These are phyloP conservation scores for Drosophila anomelani DNA, from an alignment of 2,888 invertebrate genomes.

Conservation along the genomic window DNA sequence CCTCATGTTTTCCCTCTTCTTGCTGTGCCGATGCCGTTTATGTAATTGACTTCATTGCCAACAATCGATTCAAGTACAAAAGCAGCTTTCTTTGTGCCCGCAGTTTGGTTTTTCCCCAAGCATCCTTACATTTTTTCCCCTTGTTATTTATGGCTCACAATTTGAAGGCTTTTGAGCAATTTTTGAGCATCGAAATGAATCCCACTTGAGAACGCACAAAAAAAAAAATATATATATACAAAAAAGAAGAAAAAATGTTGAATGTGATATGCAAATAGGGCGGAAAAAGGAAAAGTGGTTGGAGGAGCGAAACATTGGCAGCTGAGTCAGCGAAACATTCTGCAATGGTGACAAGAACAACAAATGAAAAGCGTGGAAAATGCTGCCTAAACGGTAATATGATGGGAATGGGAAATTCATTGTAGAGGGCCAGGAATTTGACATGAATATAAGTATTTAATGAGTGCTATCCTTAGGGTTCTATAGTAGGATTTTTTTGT, in stretches of 20 bases:
- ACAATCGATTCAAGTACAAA: conserved; percentile 66
- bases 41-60: conserved; percentile 80
- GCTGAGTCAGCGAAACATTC: conserved; percentile 32
- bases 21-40: conserved; percentile 50
- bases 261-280: conserved; percentile 48
- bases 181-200: conserved; percentile 47
- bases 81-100: conserved; percentile 30
- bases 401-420: conserved; percentile 6
- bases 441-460: background rate
- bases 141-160: conserved; percentile 46
- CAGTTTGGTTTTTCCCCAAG: conserved; percentile 28
- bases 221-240: background rate
- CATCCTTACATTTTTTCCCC: conserved; percentile 10
- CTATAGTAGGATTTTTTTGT: too few relatives aligned
- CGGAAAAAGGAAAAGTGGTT: conserved; percentile 12
- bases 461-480: background rate
- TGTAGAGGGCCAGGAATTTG: too few relatives aligned
- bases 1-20: conserved; percentile 14
- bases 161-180: conserved; percentile 46
- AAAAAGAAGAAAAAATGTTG: conserved; percentile 25
- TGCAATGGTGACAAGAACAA: conserved; percentile 22
- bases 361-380: conserved; percentile 39
- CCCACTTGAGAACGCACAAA: conserved; percentile 46
- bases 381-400: conserved; percentile 35
- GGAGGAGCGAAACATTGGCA: conserved; percentile 24